These are phyloP conservation scores for Tachuris rubrigastra DNA, from an alignment of 2,113 vertebrate species.

Conservation along the genomic window DNA sequence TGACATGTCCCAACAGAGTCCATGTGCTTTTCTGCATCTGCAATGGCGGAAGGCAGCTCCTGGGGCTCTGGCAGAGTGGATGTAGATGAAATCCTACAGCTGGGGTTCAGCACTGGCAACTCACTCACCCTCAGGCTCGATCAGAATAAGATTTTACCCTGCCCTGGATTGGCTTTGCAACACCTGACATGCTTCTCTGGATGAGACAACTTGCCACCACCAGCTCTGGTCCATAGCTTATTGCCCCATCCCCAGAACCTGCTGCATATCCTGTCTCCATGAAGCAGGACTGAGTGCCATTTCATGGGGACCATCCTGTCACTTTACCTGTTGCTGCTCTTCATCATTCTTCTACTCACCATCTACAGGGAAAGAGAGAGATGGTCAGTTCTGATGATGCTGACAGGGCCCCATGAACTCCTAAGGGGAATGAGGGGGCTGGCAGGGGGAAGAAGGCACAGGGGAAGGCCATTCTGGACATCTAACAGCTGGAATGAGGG, in stretches of 20 bases:
- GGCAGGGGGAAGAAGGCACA: background rate
- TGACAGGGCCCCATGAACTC: background rate
- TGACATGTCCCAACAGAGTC: background rate
- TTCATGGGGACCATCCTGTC: background rate
- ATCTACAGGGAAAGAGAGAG: background rate
- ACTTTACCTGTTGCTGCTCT: background rate
- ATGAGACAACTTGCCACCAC: background rate
- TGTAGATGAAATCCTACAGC: background rate
- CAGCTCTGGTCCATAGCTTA: background rate
- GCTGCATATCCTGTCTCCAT: background rate
- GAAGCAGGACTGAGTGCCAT: background rate
- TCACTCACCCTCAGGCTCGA: background rate
- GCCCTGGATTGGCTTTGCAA: accelerated
- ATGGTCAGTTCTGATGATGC: background rate
- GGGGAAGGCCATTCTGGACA: background rate
- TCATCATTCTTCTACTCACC: accelerated
- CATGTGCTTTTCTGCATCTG: background rate
- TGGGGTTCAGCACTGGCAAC: background rate
- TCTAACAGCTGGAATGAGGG: background rate
- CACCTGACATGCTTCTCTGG: background rate
- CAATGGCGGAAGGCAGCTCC: background rate
- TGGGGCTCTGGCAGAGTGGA: background rate
- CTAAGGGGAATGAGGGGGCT: background rate
- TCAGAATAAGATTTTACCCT: background rate
- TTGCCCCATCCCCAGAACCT: background rate